phyloP scores from a whole-genome alignment of 2,797 vertebrate genomes.

The Urophycis tenuis region DNA sequence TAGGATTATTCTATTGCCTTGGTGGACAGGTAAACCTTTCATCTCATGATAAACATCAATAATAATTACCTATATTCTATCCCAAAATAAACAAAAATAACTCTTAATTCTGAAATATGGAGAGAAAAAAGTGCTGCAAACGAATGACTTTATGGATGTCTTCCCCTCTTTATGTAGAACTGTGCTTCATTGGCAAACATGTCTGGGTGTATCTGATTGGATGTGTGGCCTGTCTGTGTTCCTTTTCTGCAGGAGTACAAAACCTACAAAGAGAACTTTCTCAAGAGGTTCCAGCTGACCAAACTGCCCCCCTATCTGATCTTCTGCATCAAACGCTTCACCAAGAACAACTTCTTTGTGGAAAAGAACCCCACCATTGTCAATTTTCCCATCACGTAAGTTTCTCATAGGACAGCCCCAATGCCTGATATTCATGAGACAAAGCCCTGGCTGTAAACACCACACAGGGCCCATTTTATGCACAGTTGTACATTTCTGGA shows the following conservation, averaged over 20 bases:
- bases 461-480: no score
- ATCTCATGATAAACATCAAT: not conserved
- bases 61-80: not conserved
- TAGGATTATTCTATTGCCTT: not conserved
- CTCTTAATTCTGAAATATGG: not conserved
- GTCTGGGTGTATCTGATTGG: not conserved
- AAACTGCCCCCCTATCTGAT: constrained; percentile 92
- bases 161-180: constrained; percentile 6
- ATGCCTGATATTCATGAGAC: not conserved
- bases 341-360: constrained; percentile 99
- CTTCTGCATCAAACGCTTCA: constrained; percentile 98
- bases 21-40: not conserved
- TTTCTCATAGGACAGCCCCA: constrained; percentile 9
- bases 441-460: not conserved
- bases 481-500: no score
- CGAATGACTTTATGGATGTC: not conserved
- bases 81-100: not conserved
- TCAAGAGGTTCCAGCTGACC: constrained; percentile 93
- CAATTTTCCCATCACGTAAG: constrained; percentile 97
- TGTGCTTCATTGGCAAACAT: not conserved
- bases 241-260: constrained; percentile 82
- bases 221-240: not conserved
- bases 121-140: not conserved
- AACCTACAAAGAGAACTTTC: constrained; percentile 98
- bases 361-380: constrained; percentile 98